Evolutionary conservation across 2,888 invertebrate species (phyloP).

Genomic region (Amphipoea lucens): DNA sequence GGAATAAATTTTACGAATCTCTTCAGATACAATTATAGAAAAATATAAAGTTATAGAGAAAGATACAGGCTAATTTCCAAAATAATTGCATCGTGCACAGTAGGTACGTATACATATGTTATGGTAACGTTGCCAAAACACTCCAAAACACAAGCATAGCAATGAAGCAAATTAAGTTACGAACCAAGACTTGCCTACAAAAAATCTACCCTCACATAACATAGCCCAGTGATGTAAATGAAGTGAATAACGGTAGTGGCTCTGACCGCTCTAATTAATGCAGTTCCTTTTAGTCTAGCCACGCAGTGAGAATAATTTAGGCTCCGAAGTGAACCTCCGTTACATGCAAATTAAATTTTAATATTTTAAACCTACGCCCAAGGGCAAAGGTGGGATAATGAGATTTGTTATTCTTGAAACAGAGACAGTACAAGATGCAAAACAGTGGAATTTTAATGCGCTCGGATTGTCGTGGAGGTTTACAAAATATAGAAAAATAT

Average conservation of each 20-base stretch:
- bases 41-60: background rate
- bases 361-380: constrained; percentile 68
- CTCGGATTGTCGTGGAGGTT: background rate
- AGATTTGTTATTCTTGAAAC: constrained; percentile 60
- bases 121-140: background rate
- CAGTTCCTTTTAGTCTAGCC: constrained; percentile 66
- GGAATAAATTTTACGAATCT: too few relatives aligned
- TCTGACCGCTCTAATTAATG: constrained; percentile 68
- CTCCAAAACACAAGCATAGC: background rate
- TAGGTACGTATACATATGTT: too few relatives aligned
- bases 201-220: constrained; percentile 17
- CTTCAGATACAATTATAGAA: background rate
- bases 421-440: constrained; percentile 30
- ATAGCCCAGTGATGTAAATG: constrained; percentile 49
- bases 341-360: constrained; percentile 74
- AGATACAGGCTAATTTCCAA: background rate
- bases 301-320: constrained; percentile 70
- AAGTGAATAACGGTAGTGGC: constrained; percentile 61
- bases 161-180: background rate
- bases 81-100: background rate
- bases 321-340: constrained; percentile 57
- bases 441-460: constrained; percentile 18
- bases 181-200: background rate
- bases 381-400: constrained; percentile 59
- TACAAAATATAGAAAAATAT: background rate